These are phyloP conservation scores for Proisotoma minuta DNA, from an alignment of 2,888 invertebrate genomes.

Conservation along the genomic window DNA sequence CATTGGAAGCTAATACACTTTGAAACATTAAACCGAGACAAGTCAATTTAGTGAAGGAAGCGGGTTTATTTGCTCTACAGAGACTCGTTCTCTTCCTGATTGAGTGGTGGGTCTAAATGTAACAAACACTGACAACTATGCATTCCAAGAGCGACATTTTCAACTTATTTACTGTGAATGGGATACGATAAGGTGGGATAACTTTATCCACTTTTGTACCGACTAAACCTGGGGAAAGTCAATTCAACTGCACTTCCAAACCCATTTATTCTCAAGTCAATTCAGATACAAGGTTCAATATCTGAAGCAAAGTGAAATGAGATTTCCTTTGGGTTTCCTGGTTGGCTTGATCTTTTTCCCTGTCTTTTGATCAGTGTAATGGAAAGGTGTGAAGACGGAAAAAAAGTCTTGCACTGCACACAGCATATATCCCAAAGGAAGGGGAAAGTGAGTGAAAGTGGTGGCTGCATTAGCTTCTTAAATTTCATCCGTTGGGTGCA, in stretches of 20 bases:
- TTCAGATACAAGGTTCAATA: too few relatives aligned
- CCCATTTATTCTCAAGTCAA: slow-evolving; percentile 1
- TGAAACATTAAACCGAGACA: too few relatives aligned
- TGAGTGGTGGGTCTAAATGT: too few relatives aligned
- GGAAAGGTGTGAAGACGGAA: slow-evolving; percentile 4
- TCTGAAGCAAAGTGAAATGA: too few relatives aligned
- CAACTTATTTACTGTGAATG: too few relatives aligned
- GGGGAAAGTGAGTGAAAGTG: background rate
- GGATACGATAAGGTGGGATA: background rate
- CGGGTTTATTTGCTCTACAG: too few relatives aligned
- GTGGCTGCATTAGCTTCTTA: background rate
- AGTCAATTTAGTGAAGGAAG: too few relatives aligned
- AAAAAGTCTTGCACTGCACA: background rate
- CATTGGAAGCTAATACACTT: too few relatives aligned
- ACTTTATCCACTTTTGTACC: background rate
- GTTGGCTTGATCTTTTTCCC: background rate
- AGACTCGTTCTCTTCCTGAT: too few relatives aligned
- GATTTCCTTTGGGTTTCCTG: background rate
- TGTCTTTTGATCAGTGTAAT: background rate
- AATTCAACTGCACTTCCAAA: background rate
- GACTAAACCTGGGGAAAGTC: background rate
- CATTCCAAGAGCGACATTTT: too few relatives aligned
- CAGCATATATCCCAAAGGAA: background rate
- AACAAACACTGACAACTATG: too few relatives aligned
- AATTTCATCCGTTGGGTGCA: background rate